Conservation (phyloP, 2,797 vertebrate species). For the Eutrigla gurnardus region DNA sequence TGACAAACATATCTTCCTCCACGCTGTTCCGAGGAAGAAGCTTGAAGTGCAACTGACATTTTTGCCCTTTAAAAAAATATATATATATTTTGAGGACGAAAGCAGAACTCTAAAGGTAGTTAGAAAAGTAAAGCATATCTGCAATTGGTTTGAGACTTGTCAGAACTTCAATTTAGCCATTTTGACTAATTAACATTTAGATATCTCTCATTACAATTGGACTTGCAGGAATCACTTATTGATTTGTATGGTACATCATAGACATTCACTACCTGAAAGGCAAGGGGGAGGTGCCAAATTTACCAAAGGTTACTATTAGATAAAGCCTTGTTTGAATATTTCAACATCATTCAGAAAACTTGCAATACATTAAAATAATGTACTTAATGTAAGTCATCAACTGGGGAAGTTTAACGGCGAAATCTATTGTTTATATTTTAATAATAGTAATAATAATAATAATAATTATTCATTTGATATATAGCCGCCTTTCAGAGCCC, state of each 20-base stretch:
- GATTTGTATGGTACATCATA: background rate
- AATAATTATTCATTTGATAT: no score
- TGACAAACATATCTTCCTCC: background rate
- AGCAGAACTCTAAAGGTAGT: background rate
- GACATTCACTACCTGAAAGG: background rate
- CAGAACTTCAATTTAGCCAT: background rate
- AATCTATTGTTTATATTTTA: no score
- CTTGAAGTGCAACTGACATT: background rate
- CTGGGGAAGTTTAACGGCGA: background rate
- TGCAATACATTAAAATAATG: background rate
- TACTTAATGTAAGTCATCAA: background rate
- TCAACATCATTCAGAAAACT: no score
- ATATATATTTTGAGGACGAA: background rate
- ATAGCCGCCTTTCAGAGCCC: no score
- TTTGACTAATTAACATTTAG: background rate
- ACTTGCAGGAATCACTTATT: background rate
- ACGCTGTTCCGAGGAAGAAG: background rate
- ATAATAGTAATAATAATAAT: no score
- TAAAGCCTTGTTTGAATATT: background rate
- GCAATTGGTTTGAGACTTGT: background rate
- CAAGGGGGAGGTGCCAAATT: background rate
- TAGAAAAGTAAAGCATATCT: background rate
- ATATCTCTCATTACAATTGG: background rate
- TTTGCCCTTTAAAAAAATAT: background rate
- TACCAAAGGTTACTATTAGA: background rate